Evolutionary conservation across 2,113 vertebrate species (phyloP).

Genomic region (Athene noctua): DNA sequence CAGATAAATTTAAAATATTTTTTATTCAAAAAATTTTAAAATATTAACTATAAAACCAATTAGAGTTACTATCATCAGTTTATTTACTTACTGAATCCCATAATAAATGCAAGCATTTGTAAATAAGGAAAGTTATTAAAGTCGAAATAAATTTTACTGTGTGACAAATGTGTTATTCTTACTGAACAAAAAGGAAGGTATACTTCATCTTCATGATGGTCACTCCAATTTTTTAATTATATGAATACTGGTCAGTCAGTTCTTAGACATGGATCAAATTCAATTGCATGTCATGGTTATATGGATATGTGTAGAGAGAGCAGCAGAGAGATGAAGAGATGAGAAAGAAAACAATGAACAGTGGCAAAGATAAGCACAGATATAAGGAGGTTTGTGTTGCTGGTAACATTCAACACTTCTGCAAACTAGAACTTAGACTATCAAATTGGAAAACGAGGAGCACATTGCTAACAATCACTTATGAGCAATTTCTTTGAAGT

Average conservation of each 20-base stretch:
- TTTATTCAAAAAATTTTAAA: background rate
- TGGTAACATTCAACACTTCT: background rate
- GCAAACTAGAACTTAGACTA: background rate
- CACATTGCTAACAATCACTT: background rate
- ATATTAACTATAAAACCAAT: background rate
- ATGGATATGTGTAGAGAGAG: background rate
- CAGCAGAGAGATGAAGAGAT: background rate
- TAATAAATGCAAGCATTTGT: background rate
- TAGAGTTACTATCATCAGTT: background rate
- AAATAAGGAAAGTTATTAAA: background rate
- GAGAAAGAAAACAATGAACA: background rate
- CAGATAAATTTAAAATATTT: background rate
- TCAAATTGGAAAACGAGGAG: background rate
- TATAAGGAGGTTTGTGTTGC: background rate
- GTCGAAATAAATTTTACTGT: background rate
- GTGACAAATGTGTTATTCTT: background rate
- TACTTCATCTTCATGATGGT: background rate
- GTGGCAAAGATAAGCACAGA: background rate
- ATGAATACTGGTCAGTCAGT: background rate
- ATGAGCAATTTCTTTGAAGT: background rate
- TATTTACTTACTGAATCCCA: background rate
- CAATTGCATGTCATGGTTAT: accelerated
- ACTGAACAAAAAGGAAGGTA: background rate
- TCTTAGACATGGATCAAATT: background rate
- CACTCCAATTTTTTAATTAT: background rate